These are phyloP conservation scores for Melanotaenia parkinsoni DNA, from an alignment of 2,797 vertebrate genomes.

Conservation along the genomic window DNA sequence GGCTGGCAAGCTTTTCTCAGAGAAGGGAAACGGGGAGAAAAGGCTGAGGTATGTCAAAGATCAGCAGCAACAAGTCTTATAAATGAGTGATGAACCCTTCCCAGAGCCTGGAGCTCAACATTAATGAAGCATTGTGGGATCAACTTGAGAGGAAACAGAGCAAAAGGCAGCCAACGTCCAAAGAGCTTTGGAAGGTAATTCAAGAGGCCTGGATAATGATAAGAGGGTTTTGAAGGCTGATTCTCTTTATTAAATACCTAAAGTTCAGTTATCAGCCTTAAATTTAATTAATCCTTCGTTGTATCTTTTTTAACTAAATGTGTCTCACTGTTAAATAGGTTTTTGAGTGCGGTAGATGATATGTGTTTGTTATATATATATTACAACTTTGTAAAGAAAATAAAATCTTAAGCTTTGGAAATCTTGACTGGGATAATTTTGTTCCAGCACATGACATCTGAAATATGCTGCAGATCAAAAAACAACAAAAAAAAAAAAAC, in stretches of 20 bases:
- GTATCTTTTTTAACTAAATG: slow-evolving; percentile 25
- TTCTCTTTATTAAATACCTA: too few species aligned
- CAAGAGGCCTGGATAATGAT: not conserved
- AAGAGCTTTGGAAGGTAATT: not conserved
- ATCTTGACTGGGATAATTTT: slow-evolving; percentile 2
- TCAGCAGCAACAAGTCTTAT: not conserved
- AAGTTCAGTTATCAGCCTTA: not conserved
- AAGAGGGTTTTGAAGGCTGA: too few species aligned
- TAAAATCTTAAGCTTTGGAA: slow-evolving; percentile 44
- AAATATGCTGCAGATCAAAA: not conserved
- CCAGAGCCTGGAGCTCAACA: not conserved
- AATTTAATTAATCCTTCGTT: slow-evolving; percentile 1
- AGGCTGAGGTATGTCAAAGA: too few species aligned
- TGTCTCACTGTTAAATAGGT: slow-evolving; percentile 19
- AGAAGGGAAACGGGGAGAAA: too few species aligned
- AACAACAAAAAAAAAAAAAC: slow-evolving; percentile 1
- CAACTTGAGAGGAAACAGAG: not conserved
- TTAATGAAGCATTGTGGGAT: not conserved
- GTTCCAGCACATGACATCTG: not conserved
- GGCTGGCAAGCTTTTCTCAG: not conserved
- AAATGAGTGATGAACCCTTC: not conserved
- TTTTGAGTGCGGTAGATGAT: slow-evolving; percentile 23
- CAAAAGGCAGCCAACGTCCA: not conserved
- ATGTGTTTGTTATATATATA: slow-evolving; percentile 28
- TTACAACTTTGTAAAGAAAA: slow-evolving; percentile 67